Conservation (phyloP, 1,140 invertebrate genomes). For the Venustaconcha ellipsiformis region DNA sequence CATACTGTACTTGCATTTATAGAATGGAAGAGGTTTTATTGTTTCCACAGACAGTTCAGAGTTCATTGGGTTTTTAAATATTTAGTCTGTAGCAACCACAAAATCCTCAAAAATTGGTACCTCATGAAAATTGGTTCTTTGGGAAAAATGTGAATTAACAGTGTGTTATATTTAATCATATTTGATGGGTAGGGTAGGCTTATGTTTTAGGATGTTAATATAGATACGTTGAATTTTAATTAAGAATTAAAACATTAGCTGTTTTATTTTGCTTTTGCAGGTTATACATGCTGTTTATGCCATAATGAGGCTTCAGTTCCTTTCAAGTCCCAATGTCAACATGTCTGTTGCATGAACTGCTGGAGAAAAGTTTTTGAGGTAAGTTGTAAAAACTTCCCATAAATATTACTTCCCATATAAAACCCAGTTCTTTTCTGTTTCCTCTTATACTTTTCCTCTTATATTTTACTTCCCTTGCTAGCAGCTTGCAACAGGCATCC, state of each 20-base stretch:
- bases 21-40: too few species aligned
- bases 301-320: constrained; percentile 45
- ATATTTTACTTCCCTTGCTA: too few species aligned
- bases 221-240: neutral
- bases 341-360: constrained; percentile 57
- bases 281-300: constrained; percentile 49
- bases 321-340: constrained; percentile 51
- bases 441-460: too few species aligned
- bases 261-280: constrained; percentile 32
- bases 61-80: too few species aligned
- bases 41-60: too few species aligned
- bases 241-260: constrained; percentile 3
- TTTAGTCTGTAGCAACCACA: neutral
- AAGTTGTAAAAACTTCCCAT: constrained; percentile 10
- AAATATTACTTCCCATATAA: too few species aligned
- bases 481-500: too few species aligned
- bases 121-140: neutral
- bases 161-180: neutral
- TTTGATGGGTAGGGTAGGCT: neutral
- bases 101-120: neutral
- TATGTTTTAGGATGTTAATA: constrained; percentile 9
- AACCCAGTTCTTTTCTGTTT: too few species aligned
- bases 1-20: too few species aligned
- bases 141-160: neutral
- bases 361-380: constrained; percentile 57